Base-by-base conservation (phyloP, 2,888 invertebrate species). In the Ramazzottius varieornatus region DNA sequence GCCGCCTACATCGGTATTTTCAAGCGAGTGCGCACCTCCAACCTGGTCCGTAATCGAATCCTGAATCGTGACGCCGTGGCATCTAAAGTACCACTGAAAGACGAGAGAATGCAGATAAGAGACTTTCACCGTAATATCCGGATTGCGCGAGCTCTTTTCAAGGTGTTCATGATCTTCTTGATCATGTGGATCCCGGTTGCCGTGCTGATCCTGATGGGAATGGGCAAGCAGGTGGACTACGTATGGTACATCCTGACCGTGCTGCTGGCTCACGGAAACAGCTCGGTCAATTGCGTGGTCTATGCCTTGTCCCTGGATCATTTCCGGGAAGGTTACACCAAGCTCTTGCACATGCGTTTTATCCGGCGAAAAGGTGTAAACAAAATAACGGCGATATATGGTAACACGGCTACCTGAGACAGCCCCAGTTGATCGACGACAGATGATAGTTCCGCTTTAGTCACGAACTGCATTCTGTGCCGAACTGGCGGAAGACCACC, bases 151-250 rank as follows among this genome's bases (percentile, higher is more conserved):
- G 70, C 70, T 1, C 67, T 71, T 32, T 70, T 71, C 63, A 64
- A 70, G 63, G 68, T 70, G 8, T 71, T 70, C 66, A 64, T 71
- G 2, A 69, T 68, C 32, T 71, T 71, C 64, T 66, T 71, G 1
- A 40, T 69, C 32, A 70, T 70, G 64, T 71, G 71, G 71, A 67
- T 68, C 29, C 68, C 70, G 4, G 70, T 70, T 33, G 69, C 70
- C 65, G 33, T 68, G 1, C 67, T 69, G 1, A 66, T 70, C 1
- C 65, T 71, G n/a, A 65, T 69, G 29, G 71, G 70, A 54, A 46
- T 64, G 20, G 32, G 67, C 20, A 70, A 71, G 63, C 13, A 40
- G 8, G 40, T 40, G 33, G 32, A 8, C 69, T 68, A 8, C 13
- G 40, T 40, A 20, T 40, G 40, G 40, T 71, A 70, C 66, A 69